phyloP scores from a whole-genome alignment of 2,888 invertebrate species.

The Dione juno region DNA sequence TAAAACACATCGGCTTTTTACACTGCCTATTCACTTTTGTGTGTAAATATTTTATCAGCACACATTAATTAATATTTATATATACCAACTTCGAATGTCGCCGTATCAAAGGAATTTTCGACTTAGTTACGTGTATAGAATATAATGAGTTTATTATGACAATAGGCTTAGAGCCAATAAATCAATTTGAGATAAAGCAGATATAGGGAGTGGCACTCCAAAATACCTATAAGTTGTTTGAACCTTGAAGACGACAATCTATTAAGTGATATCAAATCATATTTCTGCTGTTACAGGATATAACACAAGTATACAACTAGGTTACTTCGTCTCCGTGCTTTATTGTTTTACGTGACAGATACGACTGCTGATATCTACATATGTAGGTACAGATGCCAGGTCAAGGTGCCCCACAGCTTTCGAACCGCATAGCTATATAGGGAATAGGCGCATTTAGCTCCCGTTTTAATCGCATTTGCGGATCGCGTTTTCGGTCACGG shows the following conservation, averaged over 20 bases:
- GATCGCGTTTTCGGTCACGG: constrained; percentile 64
- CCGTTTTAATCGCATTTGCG: constrained; percentile 59
- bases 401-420: constrained; percentile 81
- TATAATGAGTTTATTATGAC: constrained; percentile 14
- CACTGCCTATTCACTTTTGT: constrained; percentile 12
- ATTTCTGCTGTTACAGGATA: constrained; percentile 47
- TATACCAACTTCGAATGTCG: not conserved
- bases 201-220: constrained; percentile 34
- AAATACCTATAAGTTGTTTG: constrained; percentile 34
- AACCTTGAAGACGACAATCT: constrained; percentile 43
- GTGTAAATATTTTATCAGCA: constrained; percentile 29
- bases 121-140: constrained; percentile 7
- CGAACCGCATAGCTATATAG: constrained; percentile 71
- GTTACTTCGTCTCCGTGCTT: constrained; percentile 75
- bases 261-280: constrained; percentile 42
- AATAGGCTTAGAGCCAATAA: constrained; percentile 28
- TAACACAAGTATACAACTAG: constrained; percentile 65
- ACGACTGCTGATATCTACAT: constrained; percentile 60
- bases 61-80: constrained; percentile 8
- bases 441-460: constrained; percentile 70
- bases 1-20: constrained; percentile 52
- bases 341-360: constrained; percentile 80
- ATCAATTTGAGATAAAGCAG: constrained; percentile 33
- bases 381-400: constrained; percentile 69
- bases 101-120: not conserved